These are phyloP conservation scores for Drosophila aff. DNA, from an alignment of 1,140 invertebrate species.

Conservation along the genomic window DNA sequence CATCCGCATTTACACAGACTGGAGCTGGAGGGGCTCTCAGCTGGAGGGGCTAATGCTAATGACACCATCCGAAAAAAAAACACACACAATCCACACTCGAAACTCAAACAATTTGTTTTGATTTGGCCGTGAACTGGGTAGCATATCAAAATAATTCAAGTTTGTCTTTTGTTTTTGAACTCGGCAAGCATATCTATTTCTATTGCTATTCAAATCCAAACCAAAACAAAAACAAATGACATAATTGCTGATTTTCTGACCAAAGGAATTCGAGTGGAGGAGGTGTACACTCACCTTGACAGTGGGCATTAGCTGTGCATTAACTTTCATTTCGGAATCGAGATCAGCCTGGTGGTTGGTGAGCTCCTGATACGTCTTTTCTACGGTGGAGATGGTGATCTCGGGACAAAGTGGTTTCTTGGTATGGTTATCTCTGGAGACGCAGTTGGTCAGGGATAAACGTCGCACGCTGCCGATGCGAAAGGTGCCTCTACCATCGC, in stretches of 20 bases:
- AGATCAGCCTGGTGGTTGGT: not conserved
- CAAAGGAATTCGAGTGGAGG: conserved; percentile 8
- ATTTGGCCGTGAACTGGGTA: conserved; percentile 60
- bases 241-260: conserved; percentile 57
- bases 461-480: conserved; percentile 70
- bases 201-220: conserved; percentile 37
- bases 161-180: conserved; percentile 48
- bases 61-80: conserved; percentile 43
- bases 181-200: conserved; percentile 40
- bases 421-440: conserved; percentile 60
- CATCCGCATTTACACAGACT: conserved; percentile 59
- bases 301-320: conserved; percentile 55
- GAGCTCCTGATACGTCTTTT: conserved; percentile 38
- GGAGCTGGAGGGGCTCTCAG: conserved; percentile 2
- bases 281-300: conserved; percentile 51
- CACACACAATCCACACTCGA: conserved; percentile 1
- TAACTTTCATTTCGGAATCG: conserved; percentile 50
- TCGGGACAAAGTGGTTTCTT: conserved; percentile 13
- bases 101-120: conserved; percentile 37
- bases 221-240: conserved; percentile 62
- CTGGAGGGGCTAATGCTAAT: conserved; percentile 63
- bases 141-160: conserved; percentile 54
- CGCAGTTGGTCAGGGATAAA: conserved; percentile 67
- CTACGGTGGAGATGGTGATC: conserved; percentile 28
- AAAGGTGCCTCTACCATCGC: conserved; percentile 61